Conservation (phyloP, 2,888 invertebrate genomes). For the Drosophila cracens region DNA sequence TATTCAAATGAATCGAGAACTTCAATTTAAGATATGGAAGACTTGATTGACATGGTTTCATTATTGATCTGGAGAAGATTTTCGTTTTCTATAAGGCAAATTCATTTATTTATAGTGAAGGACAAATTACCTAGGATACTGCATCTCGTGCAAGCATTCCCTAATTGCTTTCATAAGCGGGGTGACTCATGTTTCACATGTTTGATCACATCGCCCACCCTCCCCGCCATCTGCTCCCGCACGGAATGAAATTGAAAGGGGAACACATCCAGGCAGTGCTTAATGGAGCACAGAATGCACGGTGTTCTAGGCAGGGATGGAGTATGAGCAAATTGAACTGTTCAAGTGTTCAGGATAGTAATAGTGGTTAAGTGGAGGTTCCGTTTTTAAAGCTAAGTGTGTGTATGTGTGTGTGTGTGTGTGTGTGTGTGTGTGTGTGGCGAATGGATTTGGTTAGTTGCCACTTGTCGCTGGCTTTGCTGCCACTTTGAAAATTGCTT, state of each 20-base stretch:
- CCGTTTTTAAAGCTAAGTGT: not conserved
- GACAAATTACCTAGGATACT: not conserved
- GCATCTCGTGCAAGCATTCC: constrained; percentile 16
- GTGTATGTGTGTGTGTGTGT: not conserved
- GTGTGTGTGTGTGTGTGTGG: not conserved
- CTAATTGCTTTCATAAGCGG: constrained; percentile 32
- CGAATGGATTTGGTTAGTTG: constrained; percentile 22
- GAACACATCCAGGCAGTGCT: constrained; percentile 30
- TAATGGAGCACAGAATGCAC: constrained; percentile 43
- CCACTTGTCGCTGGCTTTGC: constrained; percentile 58
- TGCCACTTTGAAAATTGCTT: constrained; percentile 67
- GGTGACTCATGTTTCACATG: not conserved
- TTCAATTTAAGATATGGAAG: not conserved
- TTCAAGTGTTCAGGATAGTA: not conserved
- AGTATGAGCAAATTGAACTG: not conserved
- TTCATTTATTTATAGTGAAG: not conserved
- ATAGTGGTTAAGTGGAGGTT: not conserved
- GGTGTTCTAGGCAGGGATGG: not conserved
- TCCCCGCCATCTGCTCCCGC: not conserved
- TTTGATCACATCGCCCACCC: not conserved
- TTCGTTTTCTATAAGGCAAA: not conserved
- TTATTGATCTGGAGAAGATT: not conserved
- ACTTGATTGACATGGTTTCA: not conserved
- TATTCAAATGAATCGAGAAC: not conserved
- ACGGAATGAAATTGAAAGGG: not conserved